Evolutionary conservation across 2,888 invertebrate genomes (phyloP).

Genomic region (Epiperipatus broadwayi): DNA sequence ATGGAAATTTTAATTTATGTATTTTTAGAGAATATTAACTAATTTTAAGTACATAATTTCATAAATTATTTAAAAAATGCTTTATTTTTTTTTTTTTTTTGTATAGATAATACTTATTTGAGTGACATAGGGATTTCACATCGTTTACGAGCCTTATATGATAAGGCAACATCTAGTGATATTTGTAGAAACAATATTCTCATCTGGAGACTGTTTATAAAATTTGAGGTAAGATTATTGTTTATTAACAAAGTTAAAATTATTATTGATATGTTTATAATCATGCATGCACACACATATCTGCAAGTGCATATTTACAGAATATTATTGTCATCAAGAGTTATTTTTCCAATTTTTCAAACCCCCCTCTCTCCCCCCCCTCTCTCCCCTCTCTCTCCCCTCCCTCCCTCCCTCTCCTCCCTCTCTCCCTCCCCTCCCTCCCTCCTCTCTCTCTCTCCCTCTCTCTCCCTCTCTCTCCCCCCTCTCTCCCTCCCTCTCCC

Average conservation of each 20-base stretch:
- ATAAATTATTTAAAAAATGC: slow-evolving; percentile 6
- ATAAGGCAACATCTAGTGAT: slow-evolving; percentile 20
- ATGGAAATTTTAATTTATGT: slow-evolving; percentile 10
- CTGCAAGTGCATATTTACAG: not conserved
- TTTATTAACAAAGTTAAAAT: not conserved
- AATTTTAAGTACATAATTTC: slow-evolving; percentile 16
- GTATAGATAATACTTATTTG: not conserved
- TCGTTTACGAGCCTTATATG: slow-evolving; percentile 24
- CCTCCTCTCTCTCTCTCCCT: too few species aligned
- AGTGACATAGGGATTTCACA: slow-evolving; percentile 21
- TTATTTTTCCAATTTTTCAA: slow-evolving; percentile 1
- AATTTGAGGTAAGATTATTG: slow-evolving; percentile 23
- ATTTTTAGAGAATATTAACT: slow-evolving; percentile 19
- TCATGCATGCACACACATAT: not conserved
- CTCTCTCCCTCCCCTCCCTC: too few species aligned
- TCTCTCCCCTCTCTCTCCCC: too few species aligned
- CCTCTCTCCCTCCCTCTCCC: too few species aligned
- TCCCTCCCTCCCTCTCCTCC: too few species aligned
- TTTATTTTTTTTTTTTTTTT: slow-evolving; percentile 7
- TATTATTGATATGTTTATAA: not conserved
- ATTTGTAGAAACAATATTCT: slow-evolving; percentile 24
- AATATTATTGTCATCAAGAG: slow-evolving; percentile 1
- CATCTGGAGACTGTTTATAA: slow-evolving; percentile 29
- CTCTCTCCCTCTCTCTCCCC: too few species aligned
- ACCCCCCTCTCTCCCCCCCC: too few species aligned